A percentile compares a stretch with the other conserved stretches of the same genome.
Conservation (phyloP, 2,888 invertebrate genomes). For the Myopa testacea region DNA sequence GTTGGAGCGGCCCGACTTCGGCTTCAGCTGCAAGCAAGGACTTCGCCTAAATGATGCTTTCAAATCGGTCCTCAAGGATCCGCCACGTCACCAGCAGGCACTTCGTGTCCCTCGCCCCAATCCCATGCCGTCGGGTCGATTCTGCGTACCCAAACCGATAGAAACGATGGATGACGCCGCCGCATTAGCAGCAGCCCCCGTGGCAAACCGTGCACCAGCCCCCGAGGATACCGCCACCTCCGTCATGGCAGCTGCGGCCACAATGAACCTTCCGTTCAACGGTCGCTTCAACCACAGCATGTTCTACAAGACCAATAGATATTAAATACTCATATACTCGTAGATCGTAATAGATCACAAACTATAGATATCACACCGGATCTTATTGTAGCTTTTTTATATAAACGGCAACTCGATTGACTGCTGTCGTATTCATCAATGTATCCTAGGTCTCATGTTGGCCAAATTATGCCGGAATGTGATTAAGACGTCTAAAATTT, state of each 20-base stretch:
- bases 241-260: background rate
- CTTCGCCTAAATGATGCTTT: background rate
- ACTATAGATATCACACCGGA: background rate
- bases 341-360: background rate
- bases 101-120: background rate
- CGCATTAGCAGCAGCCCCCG: background rate
- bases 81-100: conserved; percentile 4
- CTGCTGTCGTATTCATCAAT: conserved; percentile 8
- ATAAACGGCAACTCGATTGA: background rate
- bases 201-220: background rate
- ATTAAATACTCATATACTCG: background rate
- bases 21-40: background rate
- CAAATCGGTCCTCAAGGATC: background rate
- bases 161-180: background rate
- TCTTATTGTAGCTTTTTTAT: background rate
- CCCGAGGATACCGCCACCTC: conserved; percentile 7
- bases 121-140: background rate
- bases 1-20: background rate
- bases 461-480: conserved; percentile 1
- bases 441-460: conserved; percentile 12
- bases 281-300: conserved; percentile 29
- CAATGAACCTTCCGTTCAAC: background rate
- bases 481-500: background rate
- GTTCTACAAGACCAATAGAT: background rate
- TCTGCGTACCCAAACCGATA: background rate